Base-by-base conservation (phyloP, 2,113 vertebrate genomes). In the Nematolebias whitei region DNA sequence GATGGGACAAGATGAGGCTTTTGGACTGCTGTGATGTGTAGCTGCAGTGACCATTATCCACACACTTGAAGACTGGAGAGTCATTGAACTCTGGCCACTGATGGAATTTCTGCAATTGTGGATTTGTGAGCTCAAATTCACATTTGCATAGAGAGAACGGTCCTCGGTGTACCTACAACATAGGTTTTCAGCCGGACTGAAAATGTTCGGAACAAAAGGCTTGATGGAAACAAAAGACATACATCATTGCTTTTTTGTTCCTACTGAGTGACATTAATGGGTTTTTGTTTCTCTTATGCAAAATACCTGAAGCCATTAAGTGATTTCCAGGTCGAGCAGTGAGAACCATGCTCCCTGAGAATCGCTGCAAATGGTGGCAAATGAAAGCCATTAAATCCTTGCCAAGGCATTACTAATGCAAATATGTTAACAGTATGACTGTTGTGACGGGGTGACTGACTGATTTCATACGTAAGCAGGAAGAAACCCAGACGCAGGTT, bases 21-120 rank as follows among this genome's bases (percentile, higher is more conserved):
- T 84, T 85, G 83, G 85, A 87, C 85, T 81, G 82, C 82, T 71
- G 72, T 20, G 45, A 70, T 78, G 83, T 84, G 72, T 84, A 71
- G 85, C 82, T 79, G 84, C 75, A 71, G 78, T 91, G 87, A 88
- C 85, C 85, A 90, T 91, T 91, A 89, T 89, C 82, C 68, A 83
- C 63, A 86, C 83, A 89, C 87, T 92, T 85, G 80, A 89, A 90
- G 87, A 88, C 68, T 89, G 82, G 85, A 90, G 88, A 87, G 86
- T 74, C 79, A 82, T 89, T 90, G 87, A 91, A 89, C 88, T 87
- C 72, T 86, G 85, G 68, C 85, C 80, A 88, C 64, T 80, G 82
- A 83, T 87, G 85, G 87, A 90, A 88, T 91, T 88, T 84, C 66
- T 78, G 80, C 86, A 83, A 85, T 85, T 87, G 86, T 68, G 69